Evolutionary conservation across 2,113 vertebrate genomes (phyloP).

Genomic region (Gobio gobio): DNA sequence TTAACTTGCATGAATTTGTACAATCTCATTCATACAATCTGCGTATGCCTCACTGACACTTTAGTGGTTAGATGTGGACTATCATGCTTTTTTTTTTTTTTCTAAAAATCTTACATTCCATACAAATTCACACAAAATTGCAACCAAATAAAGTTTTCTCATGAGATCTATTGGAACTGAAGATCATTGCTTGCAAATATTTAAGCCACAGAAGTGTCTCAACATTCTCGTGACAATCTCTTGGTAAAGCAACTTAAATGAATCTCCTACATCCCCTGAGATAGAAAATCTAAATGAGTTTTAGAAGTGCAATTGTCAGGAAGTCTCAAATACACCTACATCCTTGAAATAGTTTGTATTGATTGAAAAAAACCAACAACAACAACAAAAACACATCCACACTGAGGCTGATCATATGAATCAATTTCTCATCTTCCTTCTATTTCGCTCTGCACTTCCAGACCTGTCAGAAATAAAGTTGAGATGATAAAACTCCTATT

Average conservation of each 20-base stretch:
- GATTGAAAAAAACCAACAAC: not conserved
- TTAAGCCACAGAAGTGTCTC: not conserved
- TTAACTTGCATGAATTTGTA: too few species aligned
- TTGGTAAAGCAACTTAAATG: not conserved
- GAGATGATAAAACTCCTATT: conserved; percentile 40
- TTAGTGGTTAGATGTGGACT: too few species aligned
- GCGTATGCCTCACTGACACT: too few species aligned
- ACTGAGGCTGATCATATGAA: not conserved
- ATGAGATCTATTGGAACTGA: not conserved
- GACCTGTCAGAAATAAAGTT: conserved; percentile 4
- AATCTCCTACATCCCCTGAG: not conserved
- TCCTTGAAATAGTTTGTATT: conserved; percentile 6
- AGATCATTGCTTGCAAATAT: not conserved
- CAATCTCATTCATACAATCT: too few species aligned
- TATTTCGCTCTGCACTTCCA: not conserved
- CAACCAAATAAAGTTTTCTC: not conserved
- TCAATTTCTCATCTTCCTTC: not conserved
- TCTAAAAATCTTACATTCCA: not conserved
- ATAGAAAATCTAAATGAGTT: not conserved
- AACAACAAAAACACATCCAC: not conserved
- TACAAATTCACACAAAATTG: not conserved
- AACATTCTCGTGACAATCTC: not conserved
- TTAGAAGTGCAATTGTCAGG: not conserved
- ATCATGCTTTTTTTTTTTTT: too few species aligned
- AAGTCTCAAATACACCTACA: not conserved